Evolutionary conservation across 2,888 invertebrate genomes (phyloP).

Genomic region (Hyalella azteca): DNA sequence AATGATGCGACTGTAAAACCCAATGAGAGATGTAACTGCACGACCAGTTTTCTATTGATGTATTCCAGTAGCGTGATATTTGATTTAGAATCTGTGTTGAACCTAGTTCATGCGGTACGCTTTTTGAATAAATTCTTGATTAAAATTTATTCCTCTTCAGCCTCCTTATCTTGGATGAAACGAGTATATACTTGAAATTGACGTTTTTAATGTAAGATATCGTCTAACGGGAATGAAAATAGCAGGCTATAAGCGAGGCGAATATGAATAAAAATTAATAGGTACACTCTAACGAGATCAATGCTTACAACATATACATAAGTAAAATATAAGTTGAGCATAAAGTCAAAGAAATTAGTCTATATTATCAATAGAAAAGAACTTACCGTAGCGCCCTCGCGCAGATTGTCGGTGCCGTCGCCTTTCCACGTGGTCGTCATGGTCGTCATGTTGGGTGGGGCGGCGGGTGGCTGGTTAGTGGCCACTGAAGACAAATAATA

Average conservation of each 20-base stretch:
- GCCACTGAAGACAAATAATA: neutral
- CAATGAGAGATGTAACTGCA: too few species aligned
- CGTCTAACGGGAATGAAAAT: too few species aligned
- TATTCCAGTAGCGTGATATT: neutral
- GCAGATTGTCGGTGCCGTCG: neutral
- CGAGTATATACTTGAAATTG: too few species aligned
- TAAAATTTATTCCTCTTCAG: too few species aligned
- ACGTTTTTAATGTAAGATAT: too few species aligned
- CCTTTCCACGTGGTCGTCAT: constrained; percentile 22
- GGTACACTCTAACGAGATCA: neutral
- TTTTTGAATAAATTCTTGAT: too few species aligned
- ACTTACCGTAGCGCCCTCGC: constrained; percentile 3
- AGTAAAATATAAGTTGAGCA: neutral
- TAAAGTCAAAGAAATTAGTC: neutral
- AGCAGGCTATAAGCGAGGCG: too few species aligned
- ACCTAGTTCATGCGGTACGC: neutral
- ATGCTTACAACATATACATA: neutral
- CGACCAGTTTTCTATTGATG: neutral
- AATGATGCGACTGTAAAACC: too few species aligned
- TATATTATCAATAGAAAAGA: too few species aligned
- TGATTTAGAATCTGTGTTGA: neutral
- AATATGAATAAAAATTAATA: neutral
- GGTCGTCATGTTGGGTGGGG: too few species aligned
- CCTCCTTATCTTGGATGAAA: too few species aligned
- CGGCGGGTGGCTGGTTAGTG: neutral